These are phyloP conservation scores for Drosophila greeni DNA, from an alignment of 2,888 invertebrate species.

Conservation along the genomic window DNA sequence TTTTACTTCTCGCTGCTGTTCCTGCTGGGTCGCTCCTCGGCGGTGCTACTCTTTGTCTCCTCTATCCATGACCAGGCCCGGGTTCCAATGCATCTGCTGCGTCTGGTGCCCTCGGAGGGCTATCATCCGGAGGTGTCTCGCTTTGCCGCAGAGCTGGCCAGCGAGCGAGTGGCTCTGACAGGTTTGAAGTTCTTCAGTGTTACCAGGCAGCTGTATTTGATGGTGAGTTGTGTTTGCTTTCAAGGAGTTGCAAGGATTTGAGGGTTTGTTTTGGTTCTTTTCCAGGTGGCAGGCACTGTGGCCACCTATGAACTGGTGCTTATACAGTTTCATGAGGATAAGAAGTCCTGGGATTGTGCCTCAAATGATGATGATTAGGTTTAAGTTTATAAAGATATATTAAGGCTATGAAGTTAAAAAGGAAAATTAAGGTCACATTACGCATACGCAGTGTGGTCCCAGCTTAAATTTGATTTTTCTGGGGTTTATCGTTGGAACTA, in stretches of 20 bases:
- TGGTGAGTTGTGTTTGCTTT: slow-evolving; percentile 51
- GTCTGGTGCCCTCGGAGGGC: slow-evolving; percentile 77
- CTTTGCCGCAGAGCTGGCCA: slow-evolving; percentile 54
- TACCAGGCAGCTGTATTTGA: slow-evolving; percentile 75
- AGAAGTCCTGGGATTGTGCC: slow-evolving; percentile 69
- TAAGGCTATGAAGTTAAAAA: too few relatives aligned
- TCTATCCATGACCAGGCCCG: slow-evolving; percentile 81
- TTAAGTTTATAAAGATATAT: too few relatives aligned
- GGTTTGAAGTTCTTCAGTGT: slow-evolving; percentile 77
- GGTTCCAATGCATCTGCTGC: slow-evolving; percentile 76
- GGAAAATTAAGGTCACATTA: too few relatives aligned
- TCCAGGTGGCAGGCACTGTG: slow-evolving; percentile 81
- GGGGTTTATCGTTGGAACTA: neutral
- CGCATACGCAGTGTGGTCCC: slow-evolving; percentile 2
- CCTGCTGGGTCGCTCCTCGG: slow-evolving; percentile 80
- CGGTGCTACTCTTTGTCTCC: slow-evolving; percentile 81
- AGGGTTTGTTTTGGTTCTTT: neutral
- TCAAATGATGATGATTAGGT: neutral
- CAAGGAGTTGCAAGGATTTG: neutral
- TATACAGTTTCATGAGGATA: slow-evolving; percentile 80
- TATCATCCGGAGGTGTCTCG: slow-evolving; percentile 71
- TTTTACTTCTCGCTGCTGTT: slow-evolving; percentile 82
- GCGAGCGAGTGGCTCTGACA: slow-evolving; percentile 73
- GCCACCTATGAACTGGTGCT: slow-evolving; percentile 82
- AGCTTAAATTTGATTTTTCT: neutral